Evolutionary conservation across 2,888 invertebrate genomes (phyloP).

Genomic region (Campopleginae sp.): DNA sequence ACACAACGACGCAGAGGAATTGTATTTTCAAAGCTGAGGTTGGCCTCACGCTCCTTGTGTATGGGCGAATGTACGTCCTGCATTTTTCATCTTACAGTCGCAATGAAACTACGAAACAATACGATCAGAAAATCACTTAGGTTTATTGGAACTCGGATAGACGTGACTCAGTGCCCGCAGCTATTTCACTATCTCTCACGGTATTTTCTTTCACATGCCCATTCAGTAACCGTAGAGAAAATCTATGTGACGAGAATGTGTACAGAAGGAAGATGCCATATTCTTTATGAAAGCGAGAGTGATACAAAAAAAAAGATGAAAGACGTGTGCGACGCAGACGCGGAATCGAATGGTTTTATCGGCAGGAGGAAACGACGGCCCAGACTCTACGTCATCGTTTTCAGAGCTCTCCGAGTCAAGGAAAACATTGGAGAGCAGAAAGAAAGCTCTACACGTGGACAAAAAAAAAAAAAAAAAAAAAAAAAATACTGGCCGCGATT

Average conservation of each 20-base stretch:
- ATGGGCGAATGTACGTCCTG: constrained; percentile 34
- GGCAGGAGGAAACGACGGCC: constrained; percentile 64
- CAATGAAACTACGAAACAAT: constrained; percentile 78
- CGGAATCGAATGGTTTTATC: constrained; percentile 55
- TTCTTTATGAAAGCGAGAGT: constrained; percentile 76
- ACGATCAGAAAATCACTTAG: constrained; percentile 80
- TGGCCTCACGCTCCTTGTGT: constrained; percentile 16
- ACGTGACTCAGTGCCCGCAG: constrained; percentile 57
- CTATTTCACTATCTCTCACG: constrained; percentile 18
- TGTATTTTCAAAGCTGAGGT: constrained; percentile 35
- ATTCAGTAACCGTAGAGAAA: constrained; percentile 78
- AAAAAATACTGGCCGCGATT: constrained; percentile 70
- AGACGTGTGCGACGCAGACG: constrained; percentile 13
- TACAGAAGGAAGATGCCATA: constrained; percentile 73
- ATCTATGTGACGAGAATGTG: constrained; percentile 76
- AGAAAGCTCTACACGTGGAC: too few relatives aligned
- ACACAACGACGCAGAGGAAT: constrained; percentile 14
- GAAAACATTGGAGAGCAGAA: constrained; percentile 31
- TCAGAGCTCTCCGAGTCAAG: constrained; percentile 34
- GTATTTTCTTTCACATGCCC: constrained; percentile 53
- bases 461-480: too few relatives aligned
- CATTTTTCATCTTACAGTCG: constrained; percentile 70
- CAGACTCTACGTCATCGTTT: constrained; percentile 53
- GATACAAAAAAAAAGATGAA: constrained; percentile 44
- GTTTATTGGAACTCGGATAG: constrained; percentile 72